Evolutionary conservation across 2,888 invertebrate genomes (phyloP).

Genomic region (Nemapogon koenigi): DNA sequence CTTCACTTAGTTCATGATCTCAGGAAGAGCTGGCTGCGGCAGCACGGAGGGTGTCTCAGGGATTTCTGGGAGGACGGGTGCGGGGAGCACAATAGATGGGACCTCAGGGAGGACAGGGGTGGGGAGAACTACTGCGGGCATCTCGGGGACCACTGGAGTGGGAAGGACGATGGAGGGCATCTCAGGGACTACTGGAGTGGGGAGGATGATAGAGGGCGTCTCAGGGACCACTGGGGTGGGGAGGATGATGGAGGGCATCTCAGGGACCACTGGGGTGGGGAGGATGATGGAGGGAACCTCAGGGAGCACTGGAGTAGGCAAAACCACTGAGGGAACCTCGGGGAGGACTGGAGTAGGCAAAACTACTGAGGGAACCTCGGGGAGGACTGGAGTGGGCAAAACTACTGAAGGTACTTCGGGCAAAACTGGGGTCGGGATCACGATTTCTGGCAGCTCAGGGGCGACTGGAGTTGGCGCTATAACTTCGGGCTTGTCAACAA

Average conservation of each 20-base stretch:
- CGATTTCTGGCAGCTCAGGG: conserved; percentile 11
- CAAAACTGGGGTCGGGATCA: conserved; percentile 9
- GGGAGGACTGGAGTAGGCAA: conserved; percentile 12
- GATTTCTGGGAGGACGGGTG: conserved; percentile 7
- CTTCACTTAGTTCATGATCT: conserved; percentile 2
- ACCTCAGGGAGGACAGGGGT: conserved; percentile 8
- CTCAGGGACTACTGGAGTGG: conserved; percentile 8
- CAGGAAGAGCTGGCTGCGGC: conserved; percentile 6
- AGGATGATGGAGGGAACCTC: conserved; percentile 11
- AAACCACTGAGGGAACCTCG: conserved; percentile 11
- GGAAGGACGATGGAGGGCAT: conserved; percentile 7
- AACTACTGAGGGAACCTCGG: conserved; percentile 11
- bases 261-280: conserved; percentile 9
- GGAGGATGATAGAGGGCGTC: conserved; percentile 6
- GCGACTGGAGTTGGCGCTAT: conserved; percentile 12
- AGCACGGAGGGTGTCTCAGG: conserved; percentile 5
- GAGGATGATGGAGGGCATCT: conserved; percentile 6
- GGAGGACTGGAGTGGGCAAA: conserved; percentile 8
- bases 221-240: conserved; percentile 10
- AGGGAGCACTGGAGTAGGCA: conserved; percentile 9
- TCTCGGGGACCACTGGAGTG: conserved; percentile 8
- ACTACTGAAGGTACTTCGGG: conserved; percentile 12
- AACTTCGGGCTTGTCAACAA: conserved; percentile 12
- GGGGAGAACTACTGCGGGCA: conserved; percentile 4
- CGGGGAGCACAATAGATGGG: conserved; percentile 5